phyloP scores from a whole-genome alignment of 2,797 vertebrate species.

The Cryptoblepharus egeriae region DNA sequence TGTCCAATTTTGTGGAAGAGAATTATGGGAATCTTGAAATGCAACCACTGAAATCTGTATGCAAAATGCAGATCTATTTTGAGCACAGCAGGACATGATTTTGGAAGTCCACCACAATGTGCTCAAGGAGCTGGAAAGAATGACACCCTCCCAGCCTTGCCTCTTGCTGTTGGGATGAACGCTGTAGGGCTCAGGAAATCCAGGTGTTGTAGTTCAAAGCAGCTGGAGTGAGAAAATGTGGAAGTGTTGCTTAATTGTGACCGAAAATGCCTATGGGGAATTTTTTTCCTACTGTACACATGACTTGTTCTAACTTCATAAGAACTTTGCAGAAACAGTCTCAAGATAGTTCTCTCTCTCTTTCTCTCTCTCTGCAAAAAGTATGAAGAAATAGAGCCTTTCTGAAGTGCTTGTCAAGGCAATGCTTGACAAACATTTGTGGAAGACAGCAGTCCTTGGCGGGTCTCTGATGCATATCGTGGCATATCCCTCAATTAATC shows the following conservation, averaged over 20 bases:
- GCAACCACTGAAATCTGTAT: background rate
- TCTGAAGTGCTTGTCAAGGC: slow-evolving; percentile 17
- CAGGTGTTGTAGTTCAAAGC: background rate
- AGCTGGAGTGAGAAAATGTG: background rate
- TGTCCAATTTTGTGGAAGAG: too few species aligned
- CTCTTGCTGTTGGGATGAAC: background rate
- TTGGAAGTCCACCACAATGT: background rate
- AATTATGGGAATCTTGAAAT: too few species aligned
- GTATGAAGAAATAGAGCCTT: background rate
- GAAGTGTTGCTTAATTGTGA: background rate
- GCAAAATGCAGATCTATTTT: background rate
- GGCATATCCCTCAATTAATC: slow-evolving; percentile 46
- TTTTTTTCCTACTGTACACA: too few species aligned
- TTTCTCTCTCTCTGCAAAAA: background rate
- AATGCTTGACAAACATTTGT: slow-evolving; percentile 10
- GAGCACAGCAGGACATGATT: background rate
- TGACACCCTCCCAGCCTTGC: background rate
- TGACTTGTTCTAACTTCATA: too few species aligned
- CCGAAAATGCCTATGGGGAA: background rate
- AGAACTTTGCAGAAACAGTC: background rate
- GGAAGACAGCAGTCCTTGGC: slow-evolving; percentile 1
- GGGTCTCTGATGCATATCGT: slow-evolving; percentile 39
- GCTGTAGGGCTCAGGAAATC: background rate
- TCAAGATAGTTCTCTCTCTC: slow-evolving; percentile 11
- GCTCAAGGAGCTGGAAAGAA: background rate